Evolutionary conservation across 2,888 invertebrate species (phyloP), one percentile per base, ranked within the genome.

Genomic region (Noctua comes): DNA sequence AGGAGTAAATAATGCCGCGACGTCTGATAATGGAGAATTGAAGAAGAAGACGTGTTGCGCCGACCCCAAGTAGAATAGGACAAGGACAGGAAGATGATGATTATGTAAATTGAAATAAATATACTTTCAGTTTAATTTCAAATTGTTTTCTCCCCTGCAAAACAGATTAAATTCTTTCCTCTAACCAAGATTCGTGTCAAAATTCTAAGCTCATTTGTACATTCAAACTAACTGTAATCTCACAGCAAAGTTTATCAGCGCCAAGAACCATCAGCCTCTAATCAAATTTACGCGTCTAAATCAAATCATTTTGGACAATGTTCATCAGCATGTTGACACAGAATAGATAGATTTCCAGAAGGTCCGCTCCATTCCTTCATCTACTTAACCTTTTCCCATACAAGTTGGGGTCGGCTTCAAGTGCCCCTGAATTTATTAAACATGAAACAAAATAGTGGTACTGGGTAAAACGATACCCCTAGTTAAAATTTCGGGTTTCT

Each of bases 261-360:
- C 69, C 36, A 66, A 83, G 83, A 73, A 83, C 74, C 75, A 86
- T 83, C 86, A 64, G 43, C 59, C n/a, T 68, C 59, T 85, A 86
- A 85, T 84, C 68, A 74, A 80, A 86, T 85, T 46, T 46, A 64
- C 7, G 27, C 36, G 76, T 65, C 71, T 71, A 84, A 85, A 85
- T 85, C 85, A 86, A 86, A 85, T 85, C 76, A 85, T 85, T 87
- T 87, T 76, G 83, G 79, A 88, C 85, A 84, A 66, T 87, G 85
- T 73, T 85, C 71, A 84, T 84, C 87, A 85, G 76, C 57, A 87
- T 84, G 73, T 66, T 46, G 78, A n/a, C 83, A 62, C 3, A 1
- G 1, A 62, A 6, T 8, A 77, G 27, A 6, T n/a, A 18, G 16
- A 0, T 66, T 18, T 5, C 16, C 68, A 68, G 78, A 83, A 80